Base-by-base conservation (phyloP, 2,113 vertebrate species). In the Saimiri boliviensis region DNA sequence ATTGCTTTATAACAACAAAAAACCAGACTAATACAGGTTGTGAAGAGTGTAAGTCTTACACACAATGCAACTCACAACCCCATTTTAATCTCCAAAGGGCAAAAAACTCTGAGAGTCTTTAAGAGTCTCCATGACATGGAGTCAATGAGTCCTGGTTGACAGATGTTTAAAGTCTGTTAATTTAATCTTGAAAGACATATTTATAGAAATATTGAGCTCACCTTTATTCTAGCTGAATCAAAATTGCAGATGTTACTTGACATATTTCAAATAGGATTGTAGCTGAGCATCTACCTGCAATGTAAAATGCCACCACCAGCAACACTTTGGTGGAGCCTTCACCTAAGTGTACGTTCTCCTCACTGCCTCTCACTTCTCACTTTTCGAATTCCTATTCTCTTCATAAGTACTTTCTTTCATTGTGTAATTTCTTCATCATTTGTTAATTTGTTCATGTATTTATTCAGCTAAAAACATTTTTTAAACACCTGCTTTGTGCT, bases 21-120 rank as follows among this genome's bases (percentile, higher is more conserved):
- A 68, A 68, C 63, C 63, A 68, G 13, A 68, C 32, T 68, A 68
- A 68, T 35, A 68, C 63, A 68, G 63, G 13, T 35, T 96, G 42
- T 95, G 45, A 96, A 73, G 2, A 86, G 30, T 97, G 98, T 80
- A 93, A 60, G 71, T 96, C 56, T 81, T 79, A 47, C 73, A 92
- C 74, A 37, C 93, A 40, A 56, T 42, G 37, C 37, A 91, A 68
- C 35, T 95, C n/a, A 54, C 6, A 91, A 23, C 73, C 93, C 71
- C 84, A 79, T 76, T 71, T 95, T 97, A 97, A 96, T 94, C 71
- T 73, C 88, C 40, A 45, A 77, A 91, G 20, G 96, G 37, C 17
- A 70, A 58, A 45, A 35, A 45, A 96, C 94, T 17, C 94, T 11
- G 74, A 77, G 73, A 81, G 27, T 63, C 60, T 63, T 25, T 63